Evolutionary conservation across 2,113 vertebrate species (phyloP).

Genomic region (Burhinus bistriatus): DNA sequence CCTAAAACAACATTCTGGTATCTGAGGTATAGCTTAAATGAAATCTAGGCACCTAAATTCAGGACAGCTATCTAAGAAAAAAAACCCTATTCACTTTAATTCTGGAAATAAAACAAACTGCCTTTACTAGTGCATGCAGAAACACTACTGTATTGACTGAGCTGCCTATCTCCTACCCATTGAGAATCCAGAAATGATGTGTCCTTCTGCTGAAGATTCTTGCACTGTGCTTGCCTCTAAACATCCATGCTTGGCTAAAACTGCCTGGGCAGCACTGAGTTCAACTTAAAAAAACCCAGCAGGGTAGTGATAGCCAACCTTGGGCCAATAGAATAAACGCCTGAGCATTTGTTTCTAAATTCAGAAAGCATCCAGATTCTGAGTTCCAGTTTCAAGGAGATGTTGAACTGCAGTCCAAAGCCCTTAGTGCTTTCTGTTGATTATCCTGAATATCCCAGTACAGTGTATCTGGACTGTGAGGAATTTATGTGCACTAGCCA

Average conservation of each 20-base stretch:
- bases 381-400: neutral
- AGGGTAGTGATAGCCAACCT: neutral
- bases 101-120: neutral
- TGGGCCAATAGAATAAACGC: neutral
- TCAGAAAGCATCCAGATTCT: neutral
- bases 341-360: neutral
- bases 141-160: neutral
- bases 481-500: neutral
- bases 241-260: neutral
- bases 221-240: neutral
- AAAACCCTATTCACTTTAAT: neutral
- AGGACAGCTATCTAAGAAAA: neutral
- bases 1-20: neutral
- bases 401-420: neutral
- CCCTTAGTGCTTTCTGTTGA: neutral
- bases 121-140: neutral
- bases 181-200: neutral
- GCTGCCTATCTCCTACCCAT: neutral
- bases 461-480: neutral
- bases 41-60: neutral
- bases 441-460: neutral
- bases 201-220: neutral
- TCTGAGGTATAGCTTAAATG: neutral
- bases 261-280: neutral
- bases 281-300: neutral